These are phyloP conservation scores for Harmothoe impar DNA, from an alignment of 2,888 invertebrate genomes.

Conservation along the genomic window DNA sequence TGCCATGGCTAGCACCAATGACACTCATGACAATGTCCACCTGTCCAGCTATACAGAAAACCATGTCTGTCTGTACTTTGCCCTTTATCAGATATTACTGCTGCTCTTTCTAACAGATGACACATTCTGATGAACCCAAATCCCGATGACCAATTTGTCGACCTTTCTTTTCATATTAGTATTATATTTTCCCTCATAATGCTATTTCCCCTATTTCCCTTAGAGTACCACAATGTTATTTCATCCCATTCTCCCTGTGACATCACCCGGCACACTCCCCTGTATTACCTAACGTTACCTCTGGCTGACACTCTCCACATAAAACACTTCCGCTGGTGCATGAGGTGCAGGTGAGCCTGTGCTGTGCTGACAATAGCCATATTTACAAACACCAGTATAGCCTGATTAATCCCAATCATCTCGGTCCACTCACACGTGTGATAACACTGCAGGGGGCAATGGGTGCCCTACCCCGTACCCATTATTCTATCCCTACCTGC, in stretches of 20 bases:
- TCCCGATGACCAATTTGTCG: too few species aligned
- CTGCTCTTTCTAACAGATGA: too few species aligned
- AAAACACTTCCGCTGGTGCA: not conserved
- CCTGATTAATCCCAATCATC: not conserved
- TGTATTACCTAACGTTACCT: not conserved
- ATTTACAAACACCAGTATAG: constrained; percentile 16
- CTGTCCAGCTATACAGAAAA: too few species aligned
- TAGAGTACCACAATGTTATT: not conserved
- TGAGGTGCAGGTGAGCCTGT: not conserved
- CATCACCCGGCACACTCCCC: not conserved
- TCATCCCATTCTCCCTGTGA: not conserved
- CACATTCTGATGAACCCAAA: too few species aligned
- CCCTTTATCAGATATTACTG: too few species aligned
- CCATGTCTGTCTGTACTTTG: too few species aligned
- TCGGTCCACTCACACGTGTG: not conserved
- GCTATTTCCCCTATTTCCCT: not conserved
- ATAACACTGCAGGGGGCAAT: not conserved
- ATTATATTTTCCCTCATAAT: too few species aligned
- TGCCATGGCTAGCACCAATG: too few species aligned
- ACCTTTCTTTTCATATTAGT: too few species aligned
- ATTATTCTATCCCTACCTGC: not conserved
- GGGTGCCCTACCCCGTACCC: not conserved
- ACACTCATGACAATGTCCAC: too few species aligned
- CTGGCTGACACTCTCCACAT: not conserved
- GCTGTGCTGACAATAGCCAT: not conserved